Percentiles rank a stretch among this genome's conserved stretches.
These are phyloP conservation scores for Platycnemis pennipes DNA, from an alignment of 2,888 invertebrate species.

Conservation along the genomic window DNA sequence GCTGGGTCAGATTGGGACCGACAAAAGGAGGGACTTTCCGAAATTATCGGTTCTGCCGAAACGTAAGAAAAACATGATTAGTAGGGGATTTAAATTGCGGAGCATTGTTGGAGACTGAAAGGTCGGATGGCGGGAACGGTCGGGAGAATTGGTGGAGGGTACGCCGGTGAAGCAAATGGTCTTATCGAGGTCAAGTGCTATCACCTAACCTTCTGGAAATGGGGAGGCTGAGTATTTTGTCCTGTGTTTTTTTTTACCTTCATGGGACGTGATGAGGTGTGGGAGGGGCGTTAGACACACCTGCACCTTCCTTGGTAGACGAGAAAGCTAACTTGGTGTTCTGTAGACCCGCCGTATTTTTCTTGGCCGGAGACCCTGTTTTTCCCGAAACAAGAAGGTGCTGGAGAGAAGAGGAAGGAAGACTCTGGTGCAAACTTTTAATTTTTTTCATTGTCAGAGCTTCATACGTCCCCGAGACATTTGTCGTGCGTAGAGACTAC, in stretches of 20 bases:
- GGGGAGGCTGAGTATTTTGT: constrained; percentile 5
- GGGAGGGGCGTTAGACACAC: constrained; percentile 27
- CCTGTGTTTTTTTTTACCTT: not conserved
- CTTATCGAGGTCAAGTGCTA: constrained; percentile 44
- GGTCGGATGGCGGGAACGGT: not conserved
- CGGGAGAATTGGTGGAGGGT: not conserved
- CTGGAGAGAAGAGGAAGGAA: no score
- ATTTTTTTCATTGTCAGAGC: no score
- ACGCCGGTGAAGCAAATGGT: not conserved
- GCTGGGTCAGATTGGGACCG: not conserved
- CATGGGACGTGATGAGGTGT: constrained; percentile 13
- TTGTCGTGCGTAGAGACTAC: no score
- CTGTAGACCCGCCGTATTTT: not conserved
- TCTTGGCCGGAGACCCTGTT: not conserved
- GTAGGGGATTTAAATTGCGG: not conserved
- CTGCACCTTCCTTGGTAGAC: not conserved
- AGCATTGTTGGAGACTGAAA: constrained; percentile 7
- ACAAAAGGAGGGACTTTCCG: not conserved
- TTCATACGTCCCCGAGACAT: no score
- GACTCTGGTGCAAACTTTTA: no score
- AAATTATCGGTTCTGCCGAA: constrained; percentile 31
- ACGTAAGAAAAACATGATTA: constrained; percentile 33
- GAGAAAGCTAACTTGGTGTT: not conserved
- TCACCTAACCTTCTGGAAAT: constrained; percentile 13
- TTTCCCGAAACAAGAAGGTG: no score